These are phyloP conservation scores for Poecilia wingei DNA, from an alignment of 2,797 vertebrate genomes.

Conservation along the genomic window DNA sequence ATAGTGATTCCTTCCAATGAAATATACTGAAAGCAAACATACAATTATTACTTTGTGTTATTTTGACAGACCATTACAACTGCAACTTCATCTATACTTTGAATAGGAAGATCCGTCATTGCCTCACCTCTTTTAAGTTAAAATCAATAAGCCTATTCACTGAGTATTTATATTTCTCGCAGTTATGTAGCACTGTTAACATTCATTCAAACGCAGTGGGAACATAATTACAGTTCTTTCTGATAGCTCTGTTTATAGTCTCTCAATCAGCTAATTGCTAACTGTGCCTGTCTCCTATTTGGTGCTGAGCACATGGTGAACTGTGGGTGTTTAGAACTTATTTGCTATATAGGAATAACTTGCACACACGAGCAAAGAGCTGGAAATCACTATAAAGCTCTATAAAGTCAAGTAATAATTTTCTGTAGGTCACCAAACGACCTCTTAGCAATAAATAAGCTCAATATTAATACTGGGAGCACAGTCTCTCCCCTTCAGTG, in stretches of 20 bases:
- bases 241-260: slow-evolving; percentile 12
- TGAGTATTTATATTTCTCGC: not conserved
- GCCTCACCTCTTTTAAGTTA: not conserved
- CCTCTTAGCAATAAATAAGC: slow-evolving; percentile 1
- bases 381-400: slow-evolving; percentile 7
- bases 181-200: not conserved
- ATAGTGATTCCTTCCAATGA: not conserved
- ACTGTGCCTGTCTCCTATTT: slow-evolving; percentile 7
- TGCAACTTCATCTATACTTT: not conserved
- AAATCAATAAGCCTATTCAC: not conserved
- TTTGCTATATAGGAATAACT: slow-evolving; percentile 1
- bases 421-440: slow-evolving; percentile 8
- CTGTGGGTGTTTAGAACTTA: not conserved
- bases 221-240: slow-evolving; percentile 14
- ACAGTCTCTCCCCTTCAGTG: slow-evolving; percentile 4
- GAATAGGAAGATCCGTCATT: not conserved
- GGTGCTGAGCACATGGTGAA: not conserved
- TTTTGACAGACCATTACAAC: not conserved
- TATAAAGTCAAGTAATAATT: not conserved
- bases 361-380: not conserved
- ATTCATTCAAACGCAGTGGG: slow-evolving; percentile 1
- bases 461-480: not conserved
- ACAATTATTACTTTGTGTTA: not conserved
- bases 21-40: not conserved
- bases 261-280: slow-evolving; percentile 4